Evolutionary conservation across 2,113 vertebrate genomes (phyloP).

Genomic region (Erythrocercus mccallii): DNA sequence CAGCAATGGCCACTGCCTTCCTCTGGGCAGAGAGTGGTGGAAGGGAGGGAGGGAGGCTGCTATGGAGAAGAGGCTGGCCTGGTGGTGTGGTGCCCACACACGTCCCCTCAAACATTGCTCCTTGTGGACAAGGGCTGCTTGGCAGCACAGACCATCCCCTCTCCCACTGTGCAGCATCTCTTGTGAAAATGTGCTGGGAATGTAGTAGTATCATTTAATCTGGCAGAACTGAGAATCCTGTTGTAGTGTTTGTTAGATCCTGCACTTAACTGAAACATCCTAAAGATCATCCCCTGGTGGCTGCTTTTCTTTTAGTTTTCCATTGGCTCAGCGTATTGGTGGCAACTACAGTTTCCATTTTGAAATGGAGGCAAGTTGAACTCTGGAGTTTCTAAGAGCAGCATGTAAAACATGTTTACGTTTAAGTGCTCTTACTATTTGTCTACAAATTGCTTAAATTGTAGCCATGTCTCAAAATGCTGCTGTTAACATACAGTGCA

Average conservation of each 20-base stretch:
- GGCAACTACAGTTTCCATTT: background rate
- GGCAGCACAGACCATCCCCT: background rate
- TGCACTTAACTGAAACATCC: background rate
- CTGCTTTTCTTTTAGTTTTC: background rate
- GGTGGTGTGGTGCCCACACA: background rate
- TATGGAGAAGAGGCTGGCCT: accelerated
- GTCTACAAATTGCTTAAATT: background rate
- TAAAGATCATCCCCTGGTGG: background rate
- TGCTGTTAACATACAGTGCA: background rate
- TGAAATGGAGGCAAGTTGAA: background rate
- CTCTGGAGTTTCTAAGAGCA: background rate
- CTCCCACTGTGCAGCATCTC: background rate
- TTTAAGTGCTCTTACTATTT: background rate
- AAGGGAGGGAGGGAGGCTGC: background rate
- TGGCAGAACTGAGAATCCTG: background rate
- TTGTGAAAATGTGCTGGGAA: background rate
- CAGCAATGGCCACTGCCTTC: background rate
- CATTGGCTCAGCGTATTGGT: background rate
- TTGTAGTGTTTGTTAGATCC: background rate
- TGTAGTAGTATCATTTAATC: background rate
- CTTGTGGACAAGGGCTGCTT: accelerated
- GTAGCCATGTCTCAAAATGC: background rate
- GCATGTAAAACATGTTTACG: background rate
- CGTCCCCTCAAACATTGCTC: accelerated
- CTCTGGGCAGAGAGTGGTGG: background rate